A percentile compares a stretch with the other conserved stretches of the same genome.
These are phyloP conservation scores for Eupeodes latifasciatus DNA, from an alignment of 2,888 invertebrate species.

Conservation along the genomic window DNA sequence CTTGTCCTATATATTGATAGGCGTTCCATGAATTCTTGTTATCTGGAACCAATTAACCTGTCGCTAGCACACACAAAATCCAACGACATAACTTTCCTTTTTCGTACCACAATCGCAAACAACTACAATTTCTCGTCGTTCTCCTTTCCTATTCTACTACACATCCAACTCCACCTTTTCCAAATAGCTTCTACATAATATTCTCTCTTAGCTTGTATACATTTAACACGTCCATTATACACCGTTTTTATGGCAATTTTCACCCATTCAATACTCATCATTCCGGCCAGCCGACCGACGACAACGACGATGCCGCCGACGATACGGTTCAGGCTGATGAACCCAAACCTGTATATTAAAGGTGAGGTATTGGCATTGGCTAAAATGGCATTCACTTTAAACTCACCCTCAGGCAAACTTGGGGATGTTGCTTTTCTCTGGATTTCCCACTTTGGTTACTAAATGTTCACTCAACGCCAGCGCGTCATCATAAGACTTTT, in stretches of 20 bases:
- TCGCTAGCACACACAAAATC: slow-evolving; percentile 49
- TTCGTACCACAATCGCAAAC: slow-evolving; percentile 28
- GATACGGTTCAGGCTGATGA: slow-evolving; percentile 21
- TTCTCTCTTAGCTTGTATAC: slow-evolving; percentile 56
- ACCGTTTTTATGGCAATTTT: slow-evolving; percentile 70
- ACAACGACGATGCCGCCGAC: too few relatives aligned
- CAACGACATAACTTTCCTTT: slow-evolving; percentile 48
- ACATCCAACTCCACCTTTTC: not conserved
- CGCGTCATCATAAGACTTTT: slow-evolving; percentile 32
- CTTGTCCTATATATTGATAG: not conserved
- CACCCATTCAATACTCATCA: slow-evolving; percentile 72
- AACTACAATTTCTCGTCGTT: slow-evolving; percentile 29
- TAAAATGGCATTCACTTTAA: slow-evolving; percentile 55
- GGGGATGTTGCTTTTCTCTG: slow-evolving; percentile 53
- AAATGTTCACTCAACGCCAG: slow-evolving; percentile 22
- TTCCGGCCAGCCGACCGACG: slow-evolving; percentile 48
- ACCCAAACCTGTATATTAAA: slow-evolving; percentile 9
- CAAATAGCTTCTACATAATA: slow-evolving; percentile 19
- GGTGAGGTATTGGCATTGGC: slow-evolving; percentile 36
- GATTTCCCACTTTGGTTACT: slow-evolving; percentile 46
- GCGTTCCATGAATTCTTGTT: slow-evolving; percentile 52
- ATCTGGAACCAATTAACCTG: slow-evolving; percentile 69
- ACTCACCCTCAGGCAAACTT: slow-evolving; percentile 56
- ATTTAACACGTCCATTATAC: slow-evolving; percentile 76
- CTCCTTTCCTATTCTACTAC: not conserved